Percentiles rank a stretch among this genome's conserved stretches.
Evolutionary conservation across 92 coral and sea anemone species (phyloP).

Genomic region (Pocillopora grandis): DNA sequence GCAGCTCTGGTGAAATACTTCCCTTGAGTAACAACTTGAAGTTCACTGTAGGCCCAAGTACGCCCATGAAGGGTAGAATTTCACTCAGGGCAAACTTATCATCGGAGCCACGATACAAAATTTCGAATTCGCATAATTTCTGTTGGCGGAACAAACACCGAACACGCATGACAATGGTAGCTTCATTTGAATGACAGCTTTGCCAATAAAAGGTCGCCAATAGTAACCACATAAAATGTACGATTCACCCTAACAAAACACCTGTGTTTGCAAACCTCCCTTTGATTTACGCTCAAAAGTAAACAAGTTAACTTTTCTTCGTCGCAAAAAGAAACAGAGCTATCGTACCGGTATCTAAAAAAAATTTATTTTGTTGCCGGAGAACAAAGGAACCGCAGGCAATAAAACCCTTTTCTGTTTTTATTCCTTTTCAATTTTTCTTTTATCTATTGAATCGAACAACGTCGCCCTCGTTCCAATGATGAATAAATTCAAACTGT

Average conservation of each 20-base stretch:
- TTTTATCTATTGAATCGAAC: too few species aligned
- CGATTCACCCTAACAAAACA: neutral
- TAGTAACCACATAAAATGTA: neutral
- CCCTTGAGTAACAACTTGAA: neutral
- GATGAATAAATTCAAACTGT: too few species aligned
- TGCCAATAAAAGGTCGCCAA: slow-evolving; percentile 35
- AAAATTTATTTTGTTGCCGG: too few species aligned
- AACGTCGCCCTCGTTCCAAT: too few species aligned
- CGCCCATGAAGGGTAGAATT: slow-evolving; percentile 34
- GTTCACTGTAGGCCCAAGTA: neutral
- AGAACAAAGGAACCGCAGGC: too few species aligned
- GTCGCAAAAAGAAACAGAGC: too few species aligned
- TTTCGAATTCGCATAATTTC: neutral
- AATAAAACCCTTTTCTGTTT: too few species aligned
- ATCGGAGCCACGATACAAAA: neutral
- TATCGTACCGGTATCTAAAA: too few species aligned
- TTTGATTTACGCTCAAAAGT: neutral
- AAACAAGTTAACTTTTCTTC: too few species aligned
- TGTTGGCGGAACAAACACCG: slow-evolving; percentile 7
- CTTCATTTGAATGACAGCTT: slow-evolving; percentile 18
- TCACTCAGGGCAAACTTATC: neutral
- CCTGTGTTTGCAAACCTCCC: neutral
- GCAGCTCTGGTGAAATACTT: neutral
- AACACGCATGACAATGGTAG: slow-evolving; percentile 18
- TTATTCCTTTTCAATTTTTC: too few species aligned